Base-by-base conservation (phyloP, 2,113 vertebrate genomes). In the Asarcornis scutulata region DNA sequence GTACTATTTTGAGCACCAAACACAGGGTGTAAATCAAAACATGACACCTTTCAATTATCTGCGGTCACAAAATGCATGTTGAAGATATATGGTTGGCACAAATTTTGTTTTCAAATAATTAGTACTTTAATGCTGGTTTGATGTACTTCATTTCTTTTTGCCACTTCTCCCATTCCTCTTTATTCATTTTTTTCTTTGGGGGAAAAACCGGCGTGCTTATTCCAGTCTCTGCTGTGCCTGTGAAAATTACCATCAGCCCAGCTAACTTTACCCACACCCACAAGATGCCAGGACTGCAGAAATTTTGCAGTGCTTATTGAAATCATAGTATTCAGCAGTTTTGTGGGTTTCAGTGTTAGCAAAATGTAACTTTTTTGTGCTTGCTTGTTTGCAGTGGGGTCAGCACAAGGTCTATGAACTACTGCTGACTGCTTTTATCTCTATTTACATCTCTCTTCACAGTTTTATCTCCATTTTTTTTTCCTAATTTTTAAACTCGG, bases 221-320 rank as follows among this genome's bases (percentile, higher is more conserved):
- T 91, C 25, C 77, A 56, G 74, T 80, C 29, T 79, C 63, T 89
- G 46, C 46, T 59, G 21, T 67, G 60, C 55, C 81, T 88, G 44
- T 91, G 86, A 89, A 88, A 93, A 96, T 85, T 93, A 75, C 78
- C 83, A 88, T 82, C 83, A 89, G 50, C 22, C 60, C 66, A 89
- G 17, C 50, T 73, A 79, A 86, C 58, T 82, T 83, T 58, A 88
- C 67, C 62, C 88, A 92, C 58, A 80, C 26, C 67, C 92, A 86
- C 95, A 95, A 83, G 73, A 83, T 90, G 89, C 66, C 66, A 94
- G 79, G 88, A 77, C 36, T 95, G 80, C 93, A 92, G 80, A 94
- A 95, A 93, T 85, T 92, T 78, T 97, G 91, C 91, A 63, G 58
- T 83, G 84, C 16, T 38, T 84, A 76, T 96, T 36, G 25, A 93